Percentiles rank a stretch among this genome's conserved stretches.
Evolutionary conservation across 1,140 invertebrate species (phyloP).

Genomic region (Adelges cooleyi): DNA sequence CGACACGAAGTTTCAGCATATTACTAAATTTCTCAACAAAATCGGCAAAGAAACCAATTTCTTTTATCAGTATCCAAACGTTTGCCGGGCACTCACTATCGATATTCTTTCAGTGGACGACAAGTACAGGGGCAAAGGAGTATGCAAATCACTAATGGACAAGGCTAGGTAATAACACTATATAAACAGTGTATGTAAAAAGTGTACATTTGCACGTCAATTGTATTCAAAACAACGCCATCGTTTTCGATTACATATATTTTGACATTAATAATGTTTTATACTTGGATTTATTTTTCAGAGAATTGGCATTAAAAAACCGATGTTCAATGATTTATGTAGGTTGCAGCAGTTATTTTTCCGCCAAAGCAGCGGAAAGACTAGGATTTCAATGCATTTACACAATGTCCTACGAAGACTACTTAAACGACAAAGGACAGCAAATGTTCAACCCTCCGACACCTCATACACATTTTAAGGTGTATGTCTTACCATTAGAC

Average conservation of each 20-base stretch:
- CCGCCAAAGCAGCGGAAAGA: conserved; percentile 53
- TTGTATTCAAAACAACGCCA: no score
- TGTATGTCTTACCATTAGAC: conserved; percentile 29
- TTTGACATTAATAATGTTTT: no score
- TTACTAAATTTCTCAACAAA: conserved; percentile 47
- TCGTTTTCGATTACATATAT: no score
- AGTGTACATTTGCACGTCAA: no score
- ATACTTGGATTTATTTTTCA: no score
- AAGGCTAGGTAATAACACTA: conserved; percentile 52
- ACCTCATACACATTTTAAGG: conserved; percentile 41
- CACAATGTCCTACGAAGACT: conserved; percentile 49
- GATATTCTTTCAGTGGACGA: conserved; percentile 54
- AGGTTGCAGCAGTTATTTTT: conserved; percentile 57
- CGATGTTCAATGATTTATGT: conserved; percentile 44
- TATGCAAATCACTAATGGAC: conserved; percentile 50
- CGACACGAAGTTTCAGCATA: conserved; percentile 39
- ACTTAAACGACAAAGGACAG: conserved; percentile 45
- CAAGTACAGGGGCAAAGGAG: conserved; percentile 50
- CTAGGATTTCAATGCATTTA: conserved; percentile 55
- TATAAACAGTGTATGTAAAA: no score
- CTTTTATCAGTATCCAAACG: conserved; percentile 44
- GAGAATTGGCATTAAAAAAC: conserved; percentile 43
- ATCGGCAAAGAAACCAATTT: conserved; percentile 46
- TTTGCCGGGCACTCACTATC: conserved; percentile 46
- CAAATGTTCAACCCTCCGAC: conserved; percentile 45